phyloP scores from a whole-genome alignment of 2,888 invertebrate species.

The Noctua comes region DNA sequence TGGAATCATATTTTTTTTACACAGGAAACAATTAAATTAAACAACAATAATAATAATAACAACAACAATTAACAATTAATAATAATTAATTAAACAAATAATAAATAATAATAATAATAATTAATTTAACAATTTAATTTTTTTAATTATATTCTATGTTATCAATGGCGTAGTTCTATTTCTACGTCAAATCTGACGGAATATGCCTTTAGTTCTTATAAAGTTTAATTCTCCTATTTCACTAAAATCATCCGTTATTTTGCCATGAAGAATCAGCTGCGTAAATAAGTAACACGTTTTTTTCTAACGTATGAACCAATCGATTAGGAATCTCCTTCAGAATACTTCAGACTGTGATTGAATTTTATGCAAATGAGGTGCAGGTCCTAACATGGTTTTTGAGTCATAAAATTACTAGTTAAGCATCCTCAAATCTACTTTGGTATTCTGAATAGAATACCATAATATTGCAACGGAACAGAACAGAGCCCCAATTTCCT shows the following conservation, averaged over 20 bases:
- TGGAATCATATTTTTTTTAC: too few relatives aligned
- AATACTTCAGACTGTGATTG: not conserved
- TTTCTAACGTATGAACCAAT: not conserved
- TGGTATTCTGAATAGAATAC: too few relatives aligned
- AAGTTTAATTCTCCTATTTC: not conserved
- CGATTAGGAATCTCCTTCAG: not conserved
- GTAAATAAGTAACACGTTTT: not conserved
- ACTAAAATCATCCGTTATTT: not conserved
- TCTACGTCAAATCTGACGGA: not conserved
- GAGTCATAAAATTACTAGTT: not conserved
- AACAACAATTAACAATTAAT: too few relatives aligned
- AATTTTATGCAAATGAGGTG: not conserved
- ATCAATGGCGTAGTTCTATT: not conserved
- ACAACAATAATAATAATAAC: too few relatives aligned
- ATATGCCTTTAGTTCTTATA: not conserved
- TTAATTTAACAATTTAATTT: too few relatives aligned
- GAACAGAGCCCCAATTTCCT: slow-evolving; percentile 18
- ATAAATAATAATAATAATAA: too few relatives aligned
- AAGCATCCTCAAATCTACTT: not conserved
- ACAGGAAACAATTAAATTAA: too few relatives aligned
- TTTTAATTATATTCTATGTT: too few relatives aligned
- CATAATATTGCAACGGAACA: not conserved
- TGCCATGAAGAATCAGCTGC: not conserved
- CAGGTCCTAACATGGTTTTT: not conserved
- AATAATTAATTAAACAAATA: too few relatives aligned